phyloP scores from a whole-genome alignment of 2,888 invertebrate genomes.

The Chalcosyrphus nemorum region DNA sequence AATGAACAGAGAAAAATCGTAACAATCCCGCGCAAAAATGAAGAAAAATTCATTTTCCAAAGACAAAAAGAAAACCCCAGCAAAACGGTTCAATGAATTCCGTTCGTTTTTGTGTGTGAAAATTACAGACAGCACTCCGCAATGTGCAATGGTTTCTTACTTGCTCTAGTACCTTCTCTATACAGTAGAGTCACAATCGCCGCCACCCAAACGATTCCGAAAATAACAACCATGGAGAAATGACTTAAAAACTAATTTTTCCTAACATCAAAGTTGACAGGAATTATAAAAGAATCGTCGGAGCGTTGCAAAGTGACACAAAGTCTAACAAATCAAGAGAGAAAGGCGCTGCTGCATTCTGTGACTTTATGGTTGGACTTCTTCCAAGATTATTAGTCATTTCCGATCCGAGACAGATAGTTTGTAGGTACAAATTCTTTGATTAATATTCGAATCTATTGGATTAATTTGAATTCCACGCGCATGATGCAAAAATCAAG shows the following conservation, averaged over 20 bases:
- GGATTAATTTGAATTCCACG: constrained; percentile 65
- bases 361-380: not conserved
- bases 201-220: not conserved
- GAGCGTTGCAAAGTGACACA: constrained; percentile 43
- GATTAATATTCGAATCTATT: constrained; percentile 1
- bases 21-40: constrained; percentile 8
- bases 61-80: not conserved
- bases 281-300: constrained; percentile 36
- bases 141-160: constrained; percentile 39
- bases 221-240: constrained; percentile 19
- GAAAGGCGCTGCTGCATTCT: not conserved
- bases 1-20: not conserved
- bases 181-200: not conserved
- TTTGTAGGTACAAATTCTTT: constrained; percentile 5
- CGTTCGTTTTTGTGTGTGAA: constrained; percentile 50
- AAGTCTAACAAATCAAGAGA: constrained; percentile 3
- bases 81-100: constrained; percentile 55
- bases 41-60: constrained; percentile 5
- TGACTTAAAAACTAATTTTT: constrained; percentile 46
- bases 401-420: not conserved
- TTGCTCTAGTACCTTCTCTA: constrained; percentile 51
- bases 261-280: constrained; percentile 54
- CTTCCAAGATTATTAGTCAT: constrained; percentile 27
- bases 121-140: constrained; percentile 34
- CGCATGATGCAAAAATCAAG: constrained; percentile 66